Evolutionary conservation across 2,113 vertebrate species (phyloP), one percentile per base, ranked within the genome.

Genomic region (Carettochelys insculpta): DNA sequence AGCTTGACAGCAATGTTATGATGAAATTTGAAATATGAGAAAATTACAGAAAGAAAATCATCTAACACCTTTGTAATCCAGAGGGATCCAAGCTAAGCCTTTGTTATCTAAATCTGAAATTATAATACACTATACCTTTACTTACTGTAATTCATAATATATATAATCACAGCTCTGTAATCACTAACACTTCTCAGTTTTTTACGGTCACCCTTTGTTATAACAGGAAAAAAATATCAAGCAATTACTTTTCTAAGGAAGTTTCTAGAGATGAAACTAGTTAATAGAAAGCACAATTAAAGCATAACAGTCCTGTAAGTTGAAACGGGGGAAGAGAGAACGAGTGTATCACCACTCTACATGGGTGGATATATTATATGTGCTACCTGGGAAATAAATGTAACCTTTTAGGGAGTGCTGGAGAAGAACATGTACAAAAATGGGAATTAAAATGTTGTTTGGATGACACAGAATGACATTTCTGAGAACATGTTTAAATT

Each of bases 1-100:
- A 93, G 80, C 87, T 88, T 24, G 56, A 90, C 83, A 88, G 94
- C 12, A 41, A 78, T 38, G 77, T 34, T 79, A 90, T 94, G 47
- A 71, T 12, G 89, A 90, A 79, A 89, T 61, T 54, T 65, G 77
- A 87, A 82, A 84, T 89, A 93, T 75, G 54, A 90, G 92, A 77
- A 92, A 68, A 51, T 38, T 38, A 27, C 2, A 31, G 77, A 85
- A 87, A 92, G 90, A 24, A 89, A 97, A 87, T 82, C 11, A 94
- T 94, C 95, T 92, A 94, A 92, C 93, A 94, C 84, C 92, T 96
- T 87, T 68, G 83, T 88, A 93, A 90, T 86, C 87, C 89, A 27
- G 2, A 65, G 51, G 84, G 93, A 94, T 89, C 91, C 3, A 31
- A 68, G 65, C 71, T 54, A 84, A 92, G 54, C 80, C 80, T 90